Evolutionary conservation across 2,888 invertebrate species (phyloP).

Genomic region (Sepioteuthis lessoniana): DNA sequence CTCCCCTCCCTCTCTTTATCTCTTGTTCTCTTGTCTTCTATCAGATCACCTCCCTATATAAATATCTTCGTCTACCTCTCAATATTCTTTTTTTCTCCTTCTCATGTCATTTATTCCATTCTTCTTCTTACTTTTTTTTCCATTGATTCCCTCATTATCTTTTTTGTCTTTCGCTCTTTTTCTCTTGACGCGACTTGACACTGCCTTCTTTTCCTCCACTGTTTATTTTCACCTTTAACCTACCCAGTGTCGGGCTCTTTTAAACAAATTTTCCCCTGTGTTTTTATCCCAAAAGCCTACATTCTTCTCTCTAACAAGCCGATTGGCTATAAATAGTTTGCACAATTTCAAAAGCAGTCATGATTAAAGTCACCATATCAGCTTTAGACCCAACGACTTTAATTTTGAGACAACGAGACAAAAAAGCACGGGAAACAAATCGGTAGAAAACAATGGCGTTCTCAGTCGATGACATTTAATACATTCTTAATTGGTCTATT

Average conservation of each 20-base stretch:
- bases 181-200: no score
- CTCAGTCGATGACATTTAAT: background rate
- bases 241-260: background rate
- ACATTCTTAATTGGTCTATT: background rate
- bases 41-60: no score
- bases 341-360: background rate
- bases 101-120: no score
- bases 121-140: no score
- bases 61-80: no score
- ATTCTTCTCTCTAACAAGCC: background rate
- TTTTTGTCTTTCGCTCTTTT: no score
- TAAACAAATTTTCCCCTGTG: background rate
- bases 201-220: no score
- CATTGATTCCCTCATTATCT: no score
- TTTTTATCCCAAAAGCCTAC: background rate
- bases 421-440: background rate
- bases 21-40: no score
- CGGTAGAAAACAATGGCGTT: background rate
- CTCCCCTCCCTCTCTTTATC: no score
- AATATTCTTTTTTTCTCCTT: no score
- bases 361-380: background rate
- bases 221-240: background rate
- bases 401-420: background rate
- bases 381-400: background rate
- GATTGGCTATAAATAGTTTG: background rate